Evolutionary conservation across 2,113 vertebrate genomes (phyloP).

Genomic region (Anoura caudifer): DNA sequence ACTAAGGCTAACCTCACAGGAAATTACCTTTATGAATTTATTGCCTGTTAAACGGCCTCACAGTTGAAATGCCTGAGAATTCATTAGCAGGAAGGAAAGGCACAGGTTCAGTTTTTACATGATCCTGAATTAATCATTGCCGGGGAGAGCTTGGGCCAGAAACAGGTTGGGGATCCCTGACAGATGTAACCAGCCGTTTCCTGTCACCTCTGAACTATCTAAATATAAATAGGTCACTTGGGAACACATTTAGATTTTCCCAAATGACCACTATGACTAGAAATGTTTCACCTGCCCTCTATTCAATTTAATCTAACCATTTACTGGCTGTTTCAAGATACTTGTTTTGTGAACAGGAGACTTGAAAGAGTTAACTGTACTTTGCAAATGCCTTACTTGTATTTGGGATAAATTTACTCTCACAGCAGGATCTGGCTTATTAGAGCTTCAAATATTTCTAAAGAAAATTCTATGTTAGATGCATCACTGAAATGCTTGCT

Average conservation of each 20-base stretch:
- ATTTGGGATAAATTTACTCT: conserved; percentile 49
- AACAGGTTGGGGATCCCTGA: background rate
- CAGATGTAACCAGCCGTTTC: conserved; percentile 13
- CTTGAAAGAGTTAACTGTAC: conserved; percentile 44
- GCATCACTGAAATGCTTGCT: conserved; percentile 15
- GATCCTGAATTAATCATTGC: background rate
- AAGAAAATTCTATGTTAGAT: conserved; percentile 67
- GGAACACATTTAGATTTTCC: conserved; percentile 15
- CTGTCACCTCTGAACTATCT: conserved; percentile 12
- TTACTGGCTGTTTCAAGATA: background rate
- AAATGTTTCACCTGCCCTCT: background rate
- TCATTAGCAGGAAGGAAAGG: background rate
- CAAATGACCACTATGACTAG: background rate
- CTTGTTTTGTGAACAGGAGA: conserved; percentile 4
- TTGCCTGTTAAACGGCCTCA: background rate
- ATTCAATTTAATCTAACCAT: background rate
- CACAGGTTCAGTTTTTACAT: background rate
- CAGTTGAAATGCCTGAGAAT: background rate
- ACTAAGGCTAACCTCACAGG: background rate
- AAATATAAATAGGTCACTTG: background rate
- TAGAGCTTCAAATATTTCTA: conserved; percentile 48
- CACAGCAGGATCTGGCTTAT: conserved; percentile 51
- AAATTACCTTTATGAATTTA: conserved; percentile 8
- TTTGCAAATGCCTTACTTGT: conserved; percentile 50
- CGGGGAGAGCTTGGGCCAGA: background rate